Percentiles rank a stretch among this genome's conserved stretches.
Conservation (phyloP, 2,797 vertebrate genomes). For the Tachyglossus aculeatus region DNA sequence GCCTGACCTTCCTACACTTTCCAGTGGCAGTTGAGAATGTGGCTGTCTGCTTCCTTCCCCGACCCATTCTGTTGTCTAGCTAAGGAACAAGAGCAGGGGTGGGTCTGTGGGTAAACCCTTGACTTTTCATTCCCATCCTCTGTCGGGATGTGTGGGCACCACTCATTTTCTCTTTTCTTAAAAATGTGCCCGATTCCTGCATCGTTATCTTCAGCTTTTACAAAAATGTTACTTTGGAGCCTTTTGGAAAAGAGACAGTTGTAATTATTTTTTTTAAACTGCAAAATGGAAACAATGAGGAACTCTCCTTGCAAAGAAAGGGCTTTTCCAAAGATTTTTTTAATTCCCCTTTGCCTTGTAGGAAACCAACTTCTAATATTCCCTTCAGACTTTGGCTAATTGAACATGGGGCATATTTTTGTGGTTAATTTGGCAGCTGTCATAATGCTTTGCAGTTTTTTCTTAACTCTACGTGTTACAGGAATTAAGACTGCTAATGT, state of each 20-base stretch:
- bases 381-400: slow-evolving; percentile 28
- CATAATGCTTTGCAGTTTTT: slow-evolving; percentile 13
- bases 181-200: background rate
- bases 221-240: no score
- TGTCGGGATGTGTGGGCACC: background rate
- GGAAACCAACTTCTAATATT: slow-evolving; percentile 14
- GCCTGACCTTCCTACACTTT: no score
- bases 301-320: background rate
- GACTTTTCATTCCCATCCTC: no score
- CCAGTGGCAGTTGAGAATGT: no score
- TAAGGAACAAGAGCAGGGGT: background rate
- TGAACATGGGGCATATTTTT: slow-evolving; percentile 17
- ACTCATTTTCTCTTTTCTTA: background rate
- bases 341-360: slow-evolving; percentile 18
- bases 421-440: slow-evolving; percentile 45
- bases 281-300: slow-evolving; percentile 13
- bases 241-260: slow-evolving; percentile 3
- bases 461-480: background rate
- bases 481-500: slow-evolving; percentile 1
- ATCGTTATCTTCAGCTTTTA: background rate
- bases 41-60: no score
- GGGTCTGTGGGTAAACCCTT: no score
- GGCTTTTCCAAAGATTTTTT: background rate
- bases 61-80: no score
- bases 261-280: slow-evolving; percentile 28